phyloP scores from a whole-genome alignment of 2,113 vertebrate genomes.

The Chloropsis cyanopogon region DNA sequence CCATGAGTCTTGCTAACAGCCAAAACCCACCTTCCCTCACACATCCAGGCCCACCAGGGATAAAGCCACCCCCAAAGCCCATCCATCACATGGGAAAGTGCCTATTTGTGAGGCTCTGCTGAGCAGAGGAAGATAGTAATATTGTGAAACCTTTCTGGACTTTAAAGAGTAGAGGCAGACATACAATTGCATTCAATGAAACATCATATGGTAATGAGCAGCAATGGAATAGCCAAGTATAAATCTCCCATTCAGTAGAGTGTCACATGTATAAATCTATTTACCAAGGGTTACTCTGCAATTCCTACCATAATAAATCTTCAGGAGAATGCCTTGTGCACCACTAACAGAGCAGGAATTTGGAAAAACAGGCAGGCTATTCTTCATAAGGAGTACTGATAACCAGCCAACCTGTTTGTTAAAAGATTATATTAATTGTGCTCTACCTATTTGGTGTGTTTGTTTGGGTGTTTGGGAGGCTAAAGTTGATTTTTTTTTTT shows the following conservation, averaged over 20 bases:
- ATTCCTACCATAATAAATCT: conserved; percentile 29
- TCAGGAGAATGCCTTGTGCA: neutral
- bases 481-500: neutral
- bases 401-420: neutral
- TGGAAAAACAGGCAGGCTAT: neutral
- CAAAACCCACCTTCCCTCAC: neutral
- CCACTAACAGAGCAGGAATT: neutral
- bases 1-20: neutral
- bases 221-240: conserved; percentile 13
- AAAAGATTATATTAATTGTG: neutral
- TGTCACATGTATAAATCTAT: conserved; percentile 47
- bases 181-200: conserved; percentile 21
- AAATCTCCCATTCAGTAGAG: conserved; percentile 47
- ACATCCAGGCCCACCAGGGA: neutral
- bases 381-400: neutral
- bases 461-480: neutral
- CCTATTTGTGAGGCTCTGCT: neutral
- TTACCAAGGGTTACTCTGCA: conserved; percentile 40
- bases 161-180: conserved; percentile 19
- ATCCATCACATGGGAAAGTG: neutral
- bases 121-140: neutral
- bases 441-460: neutral
- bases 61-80: neutral
- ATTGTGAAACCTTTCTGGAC: neutral
- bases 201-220: conserved; percentile 54